Conservation (phyloP, 2,113 vertebrate genomes). For the Onychostoma macrolepis region DNA sequence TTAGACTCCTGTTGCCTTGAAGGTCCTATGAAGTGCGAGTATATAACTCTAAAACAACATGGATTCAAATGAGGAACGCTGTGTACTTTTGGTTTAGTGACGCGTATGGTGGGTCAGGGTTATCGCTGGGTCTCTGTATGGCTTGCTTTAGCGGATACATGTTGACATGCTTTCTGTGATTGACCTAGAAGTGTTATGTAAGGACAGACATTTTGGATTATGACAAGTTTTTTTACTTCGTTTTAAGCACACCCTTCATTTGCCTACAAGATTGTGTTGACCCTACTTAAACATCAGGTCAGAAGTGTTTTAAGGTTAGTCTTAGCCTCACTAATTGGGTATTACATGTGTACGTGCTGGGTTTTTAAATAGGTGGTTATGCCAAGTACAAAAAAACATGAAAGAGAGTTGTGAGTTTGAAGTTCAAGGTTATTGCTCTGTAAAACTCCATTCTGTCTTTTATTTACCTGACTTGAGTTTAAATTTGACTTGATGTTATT, state of each 20-base stretch:
- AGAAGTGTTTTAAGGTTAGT: neutral
- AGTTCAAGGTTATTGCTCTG: constrained; percentile 30
- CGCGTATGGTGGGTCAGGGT: neutral
- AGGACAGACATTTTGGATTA: neutral
- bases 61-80: neutral
- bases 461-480: constrained; percentile 38
- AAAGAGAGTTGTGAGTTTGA: constrained; percentile 37
- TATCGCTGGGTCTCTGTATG: neutral
- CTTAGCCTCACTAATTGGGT: neutral
- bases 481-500: constrained; percentile 20
- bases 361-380: neutral
- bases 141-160: neutral
- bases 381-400: neutral
- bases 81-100: constrained; percentile 39
- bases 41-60: neutral
- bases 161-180: constrained; percentile 23
- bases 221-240: neutral
- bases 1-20: neutral
- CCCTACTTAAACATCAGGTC: neutral
- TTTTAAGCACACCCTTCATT: neutral
- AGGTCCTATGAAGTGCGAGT: neutral
- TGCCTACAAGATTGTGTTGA: neutral
- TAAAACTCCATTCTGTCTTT: constrained; percentile 38
- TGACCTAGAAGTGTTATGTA: neutral
- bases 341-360: neutral